These are phyloP conservation scores for Campopleginae sp. DNA, from an alignment of 2,888 invertebrate species.

Conservation along the genomic window DNA sequence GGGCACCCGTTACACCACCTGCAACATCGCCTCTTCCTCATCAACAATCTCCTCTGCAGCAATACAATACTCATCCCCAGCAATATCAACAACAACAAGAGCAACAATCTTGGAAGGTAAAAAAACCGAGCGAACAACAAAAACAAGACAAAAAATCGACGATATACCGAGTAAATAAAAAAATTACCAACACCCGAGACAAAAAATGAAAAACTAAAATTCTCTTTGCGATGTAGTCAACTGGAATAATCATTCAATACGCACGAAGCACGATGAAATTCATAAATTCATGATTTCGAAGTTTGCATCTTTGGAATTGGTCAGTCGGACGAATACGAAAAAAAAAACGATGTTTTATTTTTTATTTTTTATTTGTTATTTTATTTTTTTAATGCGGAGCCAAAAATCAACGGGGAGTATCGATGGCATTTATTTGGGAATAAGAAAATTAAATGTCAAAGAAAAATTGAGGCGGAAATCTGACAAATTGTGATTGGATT, in stretches of 20 bases:
- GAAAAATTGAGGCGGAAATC: too few species aligned
- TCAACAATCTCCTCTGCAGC: slow-evolving; percentile 54
- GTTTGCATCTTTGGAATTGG: too few species aligned
- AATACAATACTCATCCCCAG: slow-evolving; percentile 51
- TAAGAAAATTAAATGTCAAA: too few species aligned
- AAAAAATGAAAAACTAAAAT: not conserved
- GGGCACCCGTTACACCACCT: slow-evolving; percentile 85
- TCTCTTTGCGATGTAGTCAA: slow-evolving; percentile 52
- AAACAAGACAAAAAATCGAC: not conserved
- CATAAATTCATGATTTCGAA: too few species aligned
- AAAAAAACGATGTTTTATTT: too few species aligned
- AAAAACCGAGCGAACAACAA: slow-evolving; percentile 14
- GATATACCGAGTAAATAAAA: slow-evolving; percentile 71
- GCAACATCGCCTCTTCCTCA: slow-evolving; percentile 81
- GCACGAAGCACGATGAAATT: slow-evolving; percentile 3
- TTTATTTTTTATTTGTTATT: too few species aligned
- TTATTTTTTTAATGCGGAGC: too few species aligned
- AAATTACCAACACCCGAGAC: not conserved
- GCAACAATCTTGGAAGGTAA: slow-evolving; percentile 72
- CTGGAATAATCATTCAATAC: slow-evolving; percentile 42
- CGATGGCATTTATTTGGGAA: too few species aligned
- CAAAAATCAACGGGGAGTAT: too few species aligned
- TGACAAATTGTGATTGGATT: too few species aligned
- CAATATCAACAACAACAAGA: slow-evolving; percentile 55
- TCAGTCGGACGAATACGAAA: too few species aligned